Evolutionary conservation across 2,888 invertebrate species (phyloP).

Genomic region (Creontiades dilutus): DNA sequence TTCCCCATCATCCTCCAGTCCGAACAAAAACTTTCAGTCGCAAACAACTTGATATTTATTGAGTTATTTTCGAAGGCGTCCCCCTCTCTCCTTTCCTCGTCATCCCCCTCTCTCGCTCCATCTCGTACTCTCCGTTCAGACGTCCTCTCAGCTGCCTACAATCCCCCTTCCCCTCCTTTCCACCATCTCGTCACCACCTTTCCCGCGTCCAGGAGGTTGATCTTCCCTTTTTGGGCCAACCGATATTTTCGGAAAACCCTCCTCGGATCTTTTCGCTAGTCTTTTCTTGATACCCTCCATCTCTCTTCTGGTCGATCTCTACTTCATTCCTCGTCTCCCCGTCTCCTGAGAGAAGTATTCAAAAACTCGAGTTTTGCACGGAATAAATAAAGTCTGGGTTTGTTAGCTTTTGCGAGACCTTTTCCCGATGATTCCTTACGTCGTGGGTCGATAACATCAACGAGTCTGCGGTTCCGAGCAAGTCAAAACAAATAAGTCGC

Average conservation of each 20-base stretch:
- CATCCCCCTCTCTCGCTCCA: not conserved
- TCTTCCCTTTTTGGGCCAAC: constrained; percentile 70
- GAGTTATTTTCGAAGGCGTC: constrained; percentile 74
- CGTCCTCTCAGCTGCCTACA: constrained; percentile 26
- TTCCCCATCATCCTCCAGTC: not conserved
- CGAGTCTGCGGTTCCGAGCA: too few species aligned
- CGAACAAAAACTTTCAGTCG: constrained; percentile 74
- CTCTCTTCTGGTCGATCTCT: not conserved
- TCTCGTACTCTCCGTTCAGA: too few species aligned
- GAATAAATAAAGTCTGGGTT: not conserved
- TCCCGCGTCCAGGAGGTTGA: constrained; percentile 45
- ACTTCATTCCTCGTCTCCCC: not conserved
- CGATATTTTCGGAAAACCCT: constrained; percentile 68
- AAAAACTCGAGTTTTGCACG: not conserved
- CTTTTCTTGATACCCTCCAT: constrained; percentile 61
- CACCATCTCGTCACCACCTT: constrained; percentile 44
- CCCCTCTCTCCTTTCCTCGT: constrained; percentile 49
- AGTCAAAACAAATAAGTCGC: too few species aligned
- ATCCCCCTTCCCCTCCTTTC: not conserved
- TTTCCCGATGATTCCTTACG: too few species aligned
- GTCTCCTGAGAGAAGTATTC: constrained; percentile 36
- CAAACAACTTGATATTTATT: constrained; percentile 75
- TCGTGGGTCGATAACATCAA: too few species aligned
- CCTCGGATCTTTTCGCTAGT: constrained; percentile 51
- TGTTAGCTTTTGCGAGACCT: not conserved